These are phyloP conservation scores for Morbakka virulenta DNA, from an alignment of 30 jellyfish, hydroid and myxozoan genomes.

Conservation along the genomic window DNA sequence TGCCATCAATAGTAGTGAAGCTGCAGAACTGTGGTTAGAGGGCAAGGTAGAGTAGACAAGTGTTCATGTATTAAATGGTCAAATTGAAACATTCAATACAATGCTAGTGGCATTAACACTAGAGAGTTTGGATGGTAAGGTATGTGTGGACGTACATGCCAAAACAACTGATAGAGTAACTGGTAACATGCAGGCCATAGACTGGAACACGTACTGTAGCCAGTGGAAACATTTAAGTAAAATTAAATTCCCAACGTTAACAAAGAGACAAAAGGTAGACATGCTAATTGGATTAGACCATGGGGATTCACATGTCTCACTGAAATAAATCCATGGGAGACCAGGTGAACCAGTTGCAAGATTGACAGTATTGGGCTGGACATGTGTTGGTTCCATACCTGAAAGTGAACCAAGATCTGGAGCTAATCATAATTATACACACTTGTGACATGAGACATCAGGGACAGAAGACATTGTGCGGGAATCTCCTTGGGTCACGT, in stretches of 20 bases:
- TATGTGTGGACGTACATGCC: too few species aligned
- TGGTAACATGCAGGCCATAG: too few species aligned
- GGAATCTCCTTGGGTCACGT: too few species aligned
- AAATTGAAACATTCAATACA: too few species aligned
- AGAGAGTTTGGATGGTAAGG: conserved; percentile 22
- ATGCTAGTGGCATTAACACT: background rate
- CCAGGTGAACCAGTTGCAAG: conserved; percentile 32
- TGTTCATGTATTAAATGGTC: conserved; percentile 1
- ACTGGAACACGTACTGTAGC: too few species aligned
- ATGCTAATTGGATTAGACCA: conserved; percentile 5
- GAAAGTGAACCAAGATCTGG: too few species aligned
- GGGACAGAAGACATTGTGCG: too few species aligned
- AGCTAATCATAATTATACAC: too few species aligned
- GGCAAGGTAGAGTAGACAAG: background rate
- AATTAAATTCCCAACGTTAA: too few species aligned
- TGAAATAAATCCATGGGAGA: background rate
- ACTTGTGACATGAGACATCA: too few species aligned
- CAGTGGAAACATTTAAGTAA: too few species aligned
- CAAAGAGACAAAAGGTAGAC: background rate
- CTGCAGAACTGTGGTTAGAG: conserved; percentile 26
- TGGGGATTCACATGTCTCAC: conserved; percentile 11
- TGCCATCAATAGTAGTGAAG: conserved; percentile 26
- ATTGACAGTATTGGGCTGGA: conserved; percentile 18
- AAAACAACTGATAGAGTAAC: too few species aligned
- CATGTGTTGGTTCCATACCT: conserved; percentile 25